Evolutionary conservation across 2,797 vertebrate genomes (phyloP), one percentile per base, ranked within the genome.

Genomic region (Mico argentatus): DNA sequence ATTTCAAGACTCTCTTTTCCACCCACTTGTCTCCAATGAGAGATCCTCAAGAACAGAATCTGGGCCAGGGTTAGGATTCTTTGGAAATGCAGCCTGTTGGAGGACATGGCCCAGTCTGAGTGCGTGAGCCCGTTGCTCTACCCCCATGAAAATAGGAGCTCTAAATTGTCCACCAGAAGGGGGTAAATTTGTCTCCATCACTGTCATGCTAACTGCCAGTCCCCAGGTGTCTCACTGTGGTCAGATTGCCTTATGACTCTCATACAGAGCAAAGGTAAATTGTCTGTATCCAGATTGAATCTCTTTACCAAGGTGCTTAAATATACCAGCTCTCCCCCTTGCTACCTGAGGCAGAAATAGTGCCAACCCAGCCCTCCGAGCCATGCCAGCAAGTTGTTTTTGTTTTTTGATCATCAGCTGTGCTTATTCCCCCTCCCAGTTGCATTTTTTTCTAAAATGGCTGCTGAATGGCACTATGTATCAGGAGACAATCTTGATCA

Each of bases 381-480:
- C 3, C 2, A 12, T 39, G 44, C 36, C 14, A 36, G 88, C 52
- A 13, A 27, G 26, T 57, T n/a, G 12, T 81, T 50, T 52, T 36
- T 39, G 33, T 73, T 44, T 90, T 61, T 52, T 79, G 52, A 55
- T 67, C 3, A 70, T 48, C 33, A 9, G 11, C 79, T 76, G 26
- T 14, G 44, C 9, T 82, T 39, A 15, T 52, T 30, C 2, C 20
- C 20, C 48, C 27, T 13, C 24, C 72, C 6, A 2, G 36, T 24
- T 81, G 57, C 36, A 22, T 77, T 95, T 50, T 81, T 91, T 89
- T 96, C 81, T 82, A 57, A 84, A 88, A 80, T 55, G 88, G 13
- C 77, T 79, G 61, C 76, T 50, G 87, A 97, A 57, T 77, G 75
- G 75, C 55, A 41, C 20, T 6, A 26, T 33, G 94, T 81, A 94